Percentiles rank a stretch among this genome's conserved stretches.
phyloP scores from a whole-genome alignment of 2,888 invertebrate species.

The Rhagophthalmus giganteus region DNA sequence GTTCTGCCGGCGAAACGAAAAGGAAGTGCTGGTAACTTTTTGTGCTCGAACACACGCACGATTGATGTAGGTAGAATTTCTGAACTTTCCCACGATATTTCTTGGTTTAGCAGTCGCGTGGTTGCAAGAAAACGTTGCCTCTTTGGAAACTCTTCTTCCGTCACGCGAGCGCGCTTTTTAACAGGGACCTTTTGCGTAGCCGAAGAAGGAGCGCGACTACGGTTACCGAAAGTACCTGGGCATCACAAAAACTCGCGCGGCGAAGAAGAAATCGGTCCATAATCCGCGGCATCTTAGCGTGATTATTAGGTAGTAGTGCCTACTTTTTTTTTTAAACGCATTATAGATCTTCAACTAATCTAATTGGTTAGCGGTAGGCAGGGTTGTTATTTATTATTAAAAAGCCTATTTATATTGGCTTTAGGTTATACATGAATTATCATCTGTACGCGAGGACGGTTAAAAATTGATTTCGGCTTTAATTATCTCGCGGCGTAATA shows the following conservation, averaged over 20 bases:
- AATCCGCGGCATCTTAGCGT: slow-evolving; percentile 11
- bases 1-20: slow-evolving; percentile 26
- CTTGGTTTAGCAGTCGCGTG: slow-evolving; percentile 29
- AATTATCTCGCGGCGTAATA: too few species aligned
- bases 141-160: slow-evolving; percentile 21
- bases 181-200: slow-evolving; percentile 1
- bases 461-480: slow-evolving; percentile 9
- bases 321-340: slow-evolving; percentile 13
- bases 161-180: slow-evolving; percentile 13
- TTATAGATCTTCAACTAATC: slow-evolving; percentile 17
- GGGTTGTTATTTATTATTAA: slow-evolving; percentile 11
- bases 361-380: slow-evolving; percentile 21
- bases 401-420: slow-evolving; percentile 13
- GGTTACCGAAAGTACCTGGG: slow-evolving; percentile 5
- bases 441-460: slow-evolving; percentile 3
- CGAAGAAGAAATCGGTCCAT: slow-evolving; percentile 13
- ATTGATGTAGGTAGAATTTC: slow-evolving; percentile 36
- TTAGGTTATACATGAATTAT: slow-evolving; percentile 9
- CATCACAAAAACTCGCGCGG: slow-evolving; percentile 15
- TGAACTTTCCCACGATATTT: slow-evolving; percentile 39
- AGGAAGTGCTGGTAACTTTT: slow-evolving; percentile 26
- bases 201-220: neutral
- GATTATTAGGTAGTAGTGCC: slow-evolving; percentile 13
- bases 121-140: slow-evolving; percentile 22
- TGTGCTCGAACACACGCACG: slow-evolving; percentile 28